Evolutionary conservation across 2,888 invertebrate species (phyloP).

Genomic region (Halictus quadricinctus): DNA sequence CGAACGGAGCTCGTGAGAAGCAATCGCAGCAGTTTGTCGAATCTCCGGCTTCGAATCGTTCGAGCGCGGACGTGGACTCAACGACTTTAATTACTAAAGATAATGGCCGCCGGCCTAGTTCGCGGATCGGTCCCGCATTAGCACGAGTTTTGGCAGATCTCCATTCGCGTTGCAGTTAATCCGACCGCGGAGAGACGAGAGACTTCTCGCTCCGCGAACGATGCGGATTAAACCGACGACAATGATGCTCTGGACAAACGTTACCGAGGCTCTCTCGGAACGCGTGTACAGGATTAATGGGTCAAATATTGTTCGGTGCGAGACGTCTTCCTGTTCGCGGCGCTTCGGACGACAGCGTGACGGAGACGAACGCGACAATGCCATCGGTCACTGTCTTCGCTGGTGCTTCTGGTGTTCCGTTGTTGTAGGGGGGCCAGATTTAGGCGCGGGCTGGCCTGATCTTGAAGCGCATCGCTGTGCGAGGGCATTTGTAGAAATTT

Average conservation of each 20-base stretch:
- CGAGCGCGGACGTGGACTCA: background rate
- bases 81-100: constrained; percentile 46
- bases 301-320: background rate
- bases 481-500: background rate
- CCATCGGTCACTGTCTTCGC: background rate
- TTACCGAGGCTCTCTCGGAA: background rate
- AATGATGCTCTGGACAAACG: background rate
- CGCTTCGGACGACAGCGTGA: background rate
- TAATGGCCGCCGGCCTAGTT: constrained; percentile 52
- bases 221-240: background rate
- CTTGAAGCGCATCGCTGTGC: background rate
- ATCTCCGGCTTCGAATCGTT: background rate
- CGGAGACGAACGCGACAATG: background rate
- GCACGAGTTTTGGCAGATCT: constrained; percentile 50
- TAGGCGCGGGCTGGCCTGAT: constrained; percentile 6
- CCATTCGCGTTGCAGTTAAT: constrained; percentile 44
- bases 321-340: background rate
- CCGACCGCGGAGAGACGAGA: constrained; percentile 3
- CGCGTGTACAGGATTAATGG: constrained; percentile 4
- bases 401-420: background rate
- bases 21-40: background rate
- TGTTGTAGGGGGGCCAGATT: background rate
- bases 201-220: constrained; percentile 3
- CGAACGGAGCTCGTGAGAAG: background rate
- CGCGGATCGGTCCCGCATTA: constrained; percentile 48